phyloP scores from a whole-genome alignment of 2,888 invertebrate genomes.

The Phlogophora meticulosa region DNA sequence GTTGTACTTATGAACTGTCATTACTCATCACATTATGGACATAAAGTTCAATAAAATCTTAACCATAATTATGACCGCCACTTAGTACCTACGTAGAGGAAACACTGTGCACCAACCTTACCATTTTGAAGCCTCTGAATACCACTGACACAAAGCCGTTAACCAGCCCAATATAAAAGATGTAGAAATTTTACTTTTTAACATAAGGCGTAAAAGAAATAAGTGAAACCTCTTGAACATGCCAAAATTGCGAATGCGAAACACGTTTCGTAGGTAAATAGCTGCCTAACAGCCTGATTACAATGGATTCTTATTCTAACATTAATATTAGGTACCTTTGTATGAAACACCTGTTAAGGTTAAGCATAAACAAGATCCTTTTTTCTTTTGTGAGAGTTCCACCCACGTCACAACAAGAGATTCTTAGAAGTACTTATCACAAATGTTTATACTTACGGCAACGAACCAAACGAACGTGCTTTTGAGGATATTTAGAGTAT shows the following conservation, averaged over 20 bases:
- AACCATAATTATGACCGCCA: too few relatives aligned
- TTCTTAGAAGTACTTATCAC: slow-evolving; percentile 33
- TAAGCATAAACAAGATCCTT: not conserved
- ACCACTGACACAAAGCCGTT: too few relatives aligned
- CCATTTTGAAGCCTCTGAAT: too few relatives aligned
- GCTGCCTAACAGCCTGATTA: not conserved
- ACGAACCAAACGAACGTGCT: slow-evolving; percentile 39
- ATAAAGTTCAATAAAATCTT: too few relatives aligned
- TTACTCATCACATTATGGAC: too few relatives aligned
- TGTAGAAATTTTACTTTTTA: too few relatives aligned
- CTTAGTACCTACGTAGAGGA: too few relatives aligned
- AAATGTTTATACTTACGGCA: slow-evolving; percentile 50
- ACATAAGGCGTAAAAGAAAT: too few relatives aligned
- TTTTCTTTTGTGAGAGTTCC: slow-evolving; percentile 9
- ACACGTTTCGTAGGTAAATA: not conserved
- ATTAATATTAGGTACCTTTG: not conserved
- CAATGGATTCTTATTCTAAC: not conserved
- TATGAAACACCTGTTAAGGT: not conserved
- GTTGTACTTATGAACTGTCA: too few relatives aligned
- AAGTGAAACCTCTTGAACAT: not conserved
- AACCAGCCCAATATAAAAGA: too few relatives aligned
- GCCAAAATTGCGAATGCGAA: not conserved
- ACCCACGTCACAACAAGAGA: slow-evolving; percentile 26
- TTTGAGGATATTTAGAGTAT: slow-evolving; percentile 42
- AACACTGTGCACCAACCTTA: too few relatives aligned